Base-by-base conservation (phyloP, 1,140 invertebrate genomes). In the Calycopis cecrops region DNA sequence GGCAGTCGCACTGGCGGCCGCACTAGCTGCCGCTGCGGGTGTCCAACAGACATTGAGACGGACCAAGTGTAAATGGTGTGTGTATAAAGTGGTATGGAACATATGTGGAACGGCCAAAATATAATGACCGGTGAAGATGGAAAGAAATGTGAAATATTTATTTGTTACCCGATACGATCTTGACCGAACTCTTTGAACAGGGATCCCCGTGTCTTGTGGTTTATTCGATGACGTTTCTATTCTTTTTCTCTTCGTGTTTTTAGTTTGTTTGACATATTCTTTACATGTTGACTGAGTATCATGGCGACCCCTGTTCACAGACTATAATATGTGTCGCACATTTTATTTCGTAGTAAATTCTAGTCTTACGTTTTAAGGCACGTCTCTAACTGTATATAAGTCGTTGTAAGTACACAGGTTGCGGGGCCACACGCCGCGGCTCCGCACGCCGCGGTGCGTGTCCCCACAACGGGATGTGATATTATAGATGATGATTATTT, bases 361-460 rank as follows among this genome's bases (percentile, higher is more conserved):
- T 85, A 85, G 82, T 85, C 82, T 79, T 84, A 85, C 69, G 72
- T 80, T 81, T 84, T 80, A 77, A 76, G 74, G 75, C 68, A 76
- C 69, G 73, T 79, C 69, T 79, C 71, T 67, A 65, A 76, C 71
- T 83, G 76, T 85, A 79, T 56, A 80, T 83, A 83, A 68, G 69
- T 71, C 66, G 67, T 71, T 66, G 58, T 76, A 72, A 76, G 70
- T 59, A 76, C 73, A 73, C 62, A 67, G 71, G 64, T 73, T 73
- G 72, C 62, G 65, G 67, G 61, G 70, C 73, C 72, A 73, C 79
- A 76, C 69, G 67, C 69, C 69, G 67, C 35, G 53, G 65, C 59
- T 52, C 21, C 35, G 34, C 40, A 55, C 70, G 47, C 67, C 62
- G 59, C 67, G 71, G 73, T 76, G 69, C 79, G 80, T 77, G 65